Percentiles rank a stretch among this genome's conserved stretches.
These are phyloP conservation scores for Lottia scabra DNA, from an alignment of 2,888 invertebrate genomes.

Conservation along the genomic window DNA sequence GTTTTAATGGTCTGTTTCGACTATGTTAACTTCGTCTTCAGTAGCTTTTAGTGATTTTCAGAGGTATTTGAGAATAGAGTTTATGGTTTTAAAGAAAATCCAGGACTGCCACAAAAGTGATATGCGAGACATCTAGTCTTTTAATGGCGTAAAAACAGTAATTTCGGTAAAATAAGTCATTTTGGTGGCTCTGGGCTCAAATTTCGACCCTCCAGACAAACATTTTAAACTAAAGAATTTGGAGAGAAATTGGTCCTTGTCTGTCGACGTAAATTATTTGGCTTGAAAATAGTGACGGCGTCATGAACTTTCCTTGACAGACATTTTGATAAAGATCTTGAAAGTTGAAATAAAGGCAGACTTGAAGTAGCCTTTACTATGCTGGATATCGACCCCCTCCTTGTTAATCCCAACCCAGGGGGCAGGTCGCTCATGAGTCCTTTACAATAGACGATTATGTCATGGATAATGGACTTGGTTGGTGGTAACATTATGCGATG, in stretches of 20 bases:
- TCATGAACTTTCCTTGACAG: too few relatives aligned
- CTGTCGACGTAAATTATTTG: too few relatives aligned
- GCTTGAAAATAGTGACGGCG: too few relatives aligned
- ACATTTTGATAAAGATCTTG: too few relatives aligned
- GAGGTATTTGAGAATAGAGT: too few relatives aligned
- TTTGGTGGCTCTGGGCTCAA: background rate
- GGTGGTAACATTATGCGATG: background rate
- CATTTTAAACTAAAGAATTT: too few relatives aligned
- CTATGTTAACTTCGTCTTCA: too few relatives aligned
- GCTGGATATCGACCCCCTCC: background rate
- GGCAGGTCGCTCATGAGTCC: background rate
- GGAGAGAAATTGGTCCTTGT: too few relatives aligned
- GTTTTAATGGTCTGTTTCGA: too few relatives aligned
- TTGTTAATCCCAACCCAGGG: background rate
- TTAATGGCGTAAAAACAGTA: conserved; percentile 2
- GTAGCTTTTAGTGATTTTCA: too few relatives aligned
- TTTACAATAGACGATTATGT: background rate
- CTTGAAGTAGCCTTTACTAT: background rate
- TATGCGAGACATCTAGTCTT: background rate
- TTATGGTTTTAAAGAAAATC: too few relatives aligned
- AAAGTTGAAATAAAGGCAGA: background rate
- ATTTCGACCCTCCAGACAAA: background rate
- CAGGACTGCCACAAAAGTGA: background rate
- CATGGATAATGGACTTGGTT: background rate
- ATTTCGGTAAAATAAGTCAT: background rate